phyloP scores from a whole-genome alignment of 2,113 vertebrate genomes.

The Nestor notabilis region DNA sequence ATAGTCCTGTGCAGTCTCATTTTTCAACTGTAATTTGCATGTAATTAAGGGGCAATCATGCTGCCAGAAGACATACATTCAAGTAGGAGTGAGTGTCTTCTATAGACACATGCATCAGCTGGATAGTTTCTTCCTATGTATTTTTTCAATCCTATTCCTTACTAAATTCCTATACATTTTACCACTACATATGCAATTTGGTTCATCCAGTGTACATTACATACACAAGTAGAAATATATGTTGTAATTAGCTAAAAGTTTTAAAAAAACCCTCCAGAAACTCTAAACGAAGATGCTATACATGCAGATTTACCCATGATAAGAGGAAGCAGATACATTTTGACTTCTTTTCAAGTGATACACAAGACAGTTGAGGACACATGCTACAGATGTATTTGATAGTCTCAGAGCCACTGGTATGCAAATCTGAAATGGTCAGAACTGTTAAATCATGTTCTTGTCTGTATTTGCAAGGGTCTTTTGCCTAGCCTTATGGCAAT shows the following conservation, averaged over 20 bases:
- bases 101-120: fast-evolving
- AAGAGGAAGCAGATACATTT: not conserved
- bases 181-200: not conserved
- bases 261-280: not conserved
- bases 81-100: not conserved
- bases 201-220: not conserved
- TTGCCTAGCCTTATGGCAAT: not conserved
- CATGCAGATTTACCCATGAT: not conserved
- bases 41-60: not conserved
- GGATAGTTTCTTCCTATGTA: not conserved
- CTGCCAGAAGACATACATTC: not conserved
- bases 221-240: not conserved
- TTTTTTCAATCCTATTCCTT: not conserved
- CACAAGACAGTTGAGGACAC: not conserved
- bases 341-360: not conserved
- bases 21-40: not conserved
- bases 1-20: not conserved
- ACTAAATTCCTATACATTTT: not conserved
- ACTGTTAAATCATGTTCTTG: not conserved
- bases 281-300: not conserved
- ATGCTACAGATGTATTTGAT: not conserved
- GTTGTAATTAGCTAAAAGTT: not conserved
- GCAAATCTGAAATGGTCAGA: not conserved
- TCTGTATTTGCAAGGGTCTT: not conserved
- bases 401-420: not conserved